Evolutionary conservation across 2,113 vertebrate species (phyloP).

Genomic region (Cariama cristata): DNA sequence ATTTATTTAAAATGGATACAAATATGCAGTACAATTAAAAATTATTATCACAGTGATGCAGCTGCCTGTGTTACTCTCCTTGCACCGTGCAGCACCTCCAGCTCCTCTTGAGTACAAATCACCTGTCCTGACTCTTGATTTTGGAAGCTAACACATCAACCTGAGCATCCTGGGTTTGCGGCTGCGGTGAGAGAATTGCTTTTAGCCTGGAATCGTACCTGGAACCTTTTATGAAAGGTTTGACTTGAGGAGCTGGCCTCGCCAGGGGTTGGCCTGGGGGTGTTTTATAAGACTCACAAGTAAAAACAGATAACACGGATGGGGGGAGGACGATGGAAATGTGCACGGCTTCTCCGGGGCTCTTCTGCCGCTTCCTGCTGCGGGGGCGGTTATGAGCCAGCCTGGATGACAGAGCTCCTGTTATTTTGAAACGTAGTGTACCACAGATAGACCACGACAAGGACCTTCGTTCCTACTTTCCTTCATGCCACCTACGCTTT

Average conservation of each 20-base stretch:
- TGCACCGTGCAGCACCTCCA: fast-evolving
- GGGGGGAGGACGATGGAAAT: not conserved
- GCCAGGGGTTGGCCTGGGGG: not conserved
- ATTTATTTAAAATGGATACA: not conserved
- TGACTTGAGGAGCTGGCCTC: not conserved
- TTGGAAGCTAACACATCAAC: fast-evolving
- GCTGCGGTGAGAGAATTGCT: not conserved
- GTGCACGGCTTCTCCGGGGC: not conserved
- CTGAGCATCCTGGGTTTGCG: not conserved
- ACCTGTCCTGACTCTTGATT: fast-evolving
- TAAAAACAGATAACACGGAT: not conserved
- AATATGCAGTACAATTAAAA: not conserved
- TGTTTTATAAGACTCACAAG: not conserved
- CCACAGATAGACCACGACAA: not conserved
- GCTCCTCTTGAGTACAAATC: not conserved
- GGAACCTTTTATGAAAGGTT: not conserved
- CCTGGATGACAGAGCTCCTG: not conserved
- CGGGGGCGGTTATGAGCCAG: not conserved
- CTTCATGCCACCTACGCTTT: not conserved
- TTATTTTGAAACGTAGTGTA: not conserved
- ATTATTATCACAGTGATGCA: not conserved
- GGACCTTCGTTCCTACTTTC: not conserved
- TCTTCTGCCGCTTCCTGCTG: not conserved
- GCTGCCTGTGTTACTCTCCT: not conserved
- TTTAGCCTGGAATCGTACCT: not conserved